A percentile compares a stretch with the other conserved stretches of the same genome.
These are phyloP conservation scores for Pseudopipra pipra DNA, from an alignment of 2,113 vertebrate genomes.

Conservation along the genomic window DNA sequence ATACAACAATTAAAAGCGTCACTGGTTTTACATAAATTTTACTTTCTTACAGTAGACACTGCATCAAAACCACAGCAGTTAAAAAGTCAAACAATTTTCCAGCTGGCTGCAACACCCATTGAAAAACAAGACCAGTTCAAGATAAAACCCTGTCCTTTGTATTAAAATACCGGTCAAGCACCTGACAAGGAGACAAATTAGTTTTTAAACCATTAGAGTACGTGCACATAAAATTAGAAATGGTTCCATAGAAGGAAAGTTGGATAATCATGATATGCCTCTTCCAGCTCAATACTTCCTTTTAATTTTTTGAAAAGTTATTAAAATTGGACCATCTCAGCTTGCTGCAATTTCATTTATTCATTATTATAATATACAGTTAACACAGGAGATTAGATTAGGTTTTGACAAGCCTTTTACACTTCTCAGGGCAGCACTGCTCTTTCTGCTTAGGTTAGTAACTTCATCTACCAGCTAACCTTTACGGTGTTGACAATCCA, in stretches of 20 bases:
- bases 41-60: not conserved
- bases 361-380: not conserved
- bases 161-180: constrained; percentile 39
- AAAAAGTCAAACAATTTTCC: constrained; percentile 40
- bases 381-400: constrained; percentile 23
- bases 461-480: constrained; percentile 9
- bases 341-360: constrained; percentile 16
- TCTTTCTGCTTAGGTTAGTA: constrained; percentile 3
- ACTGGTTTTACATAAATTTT: constrained; percentile 6
- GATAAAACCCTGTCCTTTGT: not conserved
- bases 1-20: not conserved
- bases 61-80: constrained; percentile 10
- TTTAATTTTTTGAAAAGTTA: constrained; percentile 18
- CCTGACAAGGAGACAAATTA: constrained; percentile 40
- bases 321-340: constrained; percentile 17
- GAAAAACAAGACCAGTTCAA: not conserved
- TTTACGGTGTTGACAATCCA: not conserved
- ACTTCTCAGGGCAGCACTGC: not conserved
- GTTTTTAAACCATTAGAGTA: constrained; percentile 29
- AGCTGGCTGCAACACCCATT: not conserved
- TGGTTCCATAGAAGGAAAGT: not conserved
- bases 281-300: not conserved
- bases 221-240: not conserved
- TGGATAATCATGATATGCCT: not conserved
- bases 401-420: constrained; percentile 35